Evolutionary conservation across 2,888 invertebrate genomes (phyloP).

Genomic region (Epinotia demarniana): DNA sequence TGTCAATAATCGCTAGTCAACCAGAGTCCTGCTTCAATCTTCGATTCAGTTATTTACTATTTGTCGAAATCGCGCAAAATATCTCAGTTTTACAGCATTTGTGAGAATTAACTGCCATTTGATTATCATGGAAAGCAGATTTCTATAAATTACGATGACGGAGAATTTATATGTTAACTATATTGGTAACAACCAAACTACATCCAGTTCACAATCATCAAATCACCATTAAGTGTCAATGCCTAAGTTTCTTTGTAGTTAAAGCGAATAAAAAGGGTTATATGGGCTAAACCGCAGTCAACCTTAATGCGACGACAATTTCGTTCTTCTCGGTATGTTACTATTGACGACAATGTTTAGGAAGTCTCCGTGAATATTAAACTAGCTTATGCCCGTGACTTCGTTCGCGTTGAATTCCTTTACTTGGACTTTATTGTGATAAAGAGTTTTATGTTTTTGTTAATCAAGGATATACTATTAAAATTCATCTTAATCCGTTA

Average conservation of each 20-base stretch:
- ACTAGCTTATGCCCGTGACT: no score
- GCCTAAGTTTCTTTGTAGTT: not conserved
- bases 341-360: not conserved
- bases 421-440: no score
- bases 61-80: no score
- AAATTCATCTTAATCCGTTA: no score
- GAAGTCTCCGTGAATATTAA: no score
- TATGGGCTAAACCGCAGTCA: conserved; percentile 24
- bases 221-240: conserved; percentile 25
- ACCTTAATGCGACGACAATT: conserved; percentile 15
- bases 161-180: conserved; percentile 16
- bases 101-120: not conserved
- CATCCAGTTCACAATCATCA: conserved; percentile 20
- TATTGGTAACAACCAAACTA: not conserved
- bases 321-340: not conserved
- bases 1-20: no score
- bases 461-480: no score
- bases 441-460: no score
- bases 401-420: no score
- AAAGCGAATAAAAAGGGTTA: conserved; percentile 29
- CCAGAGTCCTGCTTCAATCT: no score
- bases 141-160: conserved; percentile 1
- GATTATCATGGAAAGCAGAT: not conserved
- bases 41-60: no score
- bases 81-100: not conserved